Evolutionary conservation across 2,888 invertebrate species (phyloP), one percentile per base, ranked within the genome.

Genomic region (Clusia tigrina): DNA sequence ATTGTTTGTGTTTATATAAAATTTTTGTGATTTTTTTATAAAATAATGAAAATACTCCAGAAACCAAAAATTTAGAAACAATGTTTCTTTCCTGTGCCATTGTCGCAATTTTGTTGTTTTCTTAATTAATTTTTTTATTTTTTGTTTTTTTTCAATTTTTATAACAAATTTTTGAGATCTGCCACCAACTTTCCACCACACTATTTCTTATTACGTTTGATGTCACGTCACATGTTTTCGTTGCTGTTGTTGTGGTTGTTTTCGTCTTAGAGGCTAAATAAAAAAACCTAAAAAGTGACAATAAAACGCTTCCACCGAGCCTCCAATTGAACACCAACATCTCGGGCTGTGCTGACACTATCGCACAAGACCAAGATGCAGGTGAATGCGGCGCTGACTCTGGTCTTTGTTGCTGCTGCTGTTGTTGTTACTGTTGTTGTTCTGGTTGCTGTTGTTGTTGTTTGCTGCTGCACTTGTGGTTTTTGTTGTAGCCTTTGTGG

Each of bases 381-480:
- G 48, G 48, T 2, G 2, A 0, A 23, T 22, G 52, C 12, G 22
- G 52, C 12, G 22, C 20, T 48, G 20, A 2, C 3, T 15, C 20
- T 12, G 17, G 48, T 48, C 18, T 15, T 38, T 38, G 38, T 38
- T n/a, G 12, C 38, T 38, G 38, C 20, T 10, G n/a, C 18, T 48
- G 48, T 48, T 48, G 48, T 15, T 48, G 48, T n/a, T 48, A 6
- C 10, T 15, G 6, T 54, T 26, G 54, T 25, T 54, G 54, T 26
- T 54, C 1, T 54, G 2, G 25, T 18, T 15, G 48, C 48, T 18
- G 10, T 17, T 48, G 17, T 48, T 48, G 48, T 48, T 2, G 2
- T 0, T 52, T 22, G 52, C 12, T 10, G 52, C 12, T 10, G 23
- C 18, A 17, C 1, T 2, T 15, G 10, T 12, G 17, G 48, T 48